Base-by-base conservation (phyloP, 2,888 invertebrate species). In the Amphipoea lucens region DNA sequence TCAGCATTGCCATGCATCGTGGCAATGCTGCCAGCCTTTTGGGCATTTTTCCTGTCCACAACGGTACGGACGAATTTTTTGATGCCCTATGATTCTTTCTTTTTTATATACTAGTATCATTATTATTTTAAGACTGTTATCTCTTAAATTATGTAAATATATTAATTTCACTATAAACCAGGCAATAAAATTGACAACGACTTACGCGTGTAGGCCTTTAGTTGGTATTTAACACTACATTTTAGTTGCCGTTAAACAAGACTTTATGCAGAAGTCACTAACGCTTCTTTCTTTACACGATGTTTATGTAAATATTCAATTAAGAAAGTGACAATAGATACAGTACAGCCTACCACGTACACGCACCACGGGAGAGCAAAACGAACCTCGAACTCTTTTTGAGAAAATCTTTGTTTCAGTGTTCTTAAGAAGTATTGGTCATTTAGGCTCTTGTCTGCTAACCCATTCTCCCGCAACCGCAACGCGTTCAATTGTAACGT, bases 341-440 rank as follows among this genome's bases (percentile, higher is more conserved):
- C 40, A 45, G 54, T 14, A 60, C 82, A 87, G 20, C 89, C 89
- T 17, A 66, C n/a, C 11, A 57, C 23, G 23, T 86, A 89, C 29
- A 89, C 73, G 20, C 57, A 23, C 89, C 89, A 89, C 0, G 90
- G 89, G 5, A 82, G 11, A 36, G 75, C 40, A 66, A 90, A 90
- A 11, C 87, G 79, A 65, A 68, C 76, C 65, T 83, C 79, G 3
- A 85, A 85, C n/a, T 81, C 75, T 76, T 84, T 81, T 3, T 82
- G 23, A 36, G 73, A 69, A 70, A 76, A 84, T 23, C 72, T 70
- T 36, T 84, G 81, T 71, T 87, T 88, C 2, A 87, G 54, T 40
- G 36, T 12, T 42, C 62, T 67, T 54, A 17, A 7, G 75, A 71
- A 83, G 62, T 78, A 88, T 5, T 77, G 73, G 62, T 88, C 87